Base-by-base conservation (phyloP, 2,113 vertebrate genomes). In the Trogon melanurus region DNA sequence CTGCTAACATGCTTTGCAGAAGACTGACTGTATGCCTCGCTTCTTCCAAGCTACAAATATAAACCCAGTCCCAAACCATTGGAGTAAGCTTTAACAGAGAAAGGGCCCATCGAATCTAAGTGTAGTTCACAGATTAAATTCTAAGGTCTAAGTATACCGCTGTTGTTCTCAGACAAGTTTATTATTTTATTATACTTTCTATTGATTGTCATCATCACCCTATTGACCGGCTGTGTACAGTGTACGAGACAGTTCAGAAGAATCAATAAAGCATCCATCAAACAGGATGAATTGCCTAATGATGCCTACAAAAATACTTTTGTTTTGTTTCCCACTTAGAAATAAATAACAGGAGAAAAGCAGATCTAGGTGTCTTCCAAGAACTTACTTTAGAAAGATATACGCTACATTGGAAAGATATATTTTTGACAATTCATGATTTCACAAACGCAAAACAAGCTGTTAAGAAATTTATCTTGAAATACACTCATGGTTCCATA, bases 171-270 rank as follows among this genome's bases (percentile, higher is more conserved):
- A 78, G 83, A 13, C 71, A 56, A 17, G 64, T 79, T 94, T 41
- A 65, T 80, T 56, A 78, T 93, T 96, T 85, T 67, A 62, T 79
- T 95, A 44, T 66, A 16, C 65, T 91, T 85, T 13, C 41, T 57
- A 58, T 83, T 14, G 58, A 91, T 88, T 92, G 70, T 20, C 76
- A 48, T 67, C 85, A 57, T 70, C 70, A 62, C 48, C 48, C 41
- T 36, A 10, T 56, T 23, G 89, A 79, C 88, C 76, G 75, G 11
- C 71, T 78, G n/a, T 45, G 79, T 4, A 16, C 47, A 48, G 56
- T 38, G 25, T 9, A 56, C 20, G 75, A 75, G 23, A 23, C 30
- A 65, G 62, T 4, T 47, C 36, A 22, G 82, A 34, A 66, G 41
- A 65, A 66, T 73, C 47, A 6, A 50, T 30, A 84, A 47, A 73